A percentile compares a stretch with the other conserved stretches of the same genome.
Conservation (phyloP, 2,888 invertebrate genomes). For the Cerceris rybyensis region DNA sequence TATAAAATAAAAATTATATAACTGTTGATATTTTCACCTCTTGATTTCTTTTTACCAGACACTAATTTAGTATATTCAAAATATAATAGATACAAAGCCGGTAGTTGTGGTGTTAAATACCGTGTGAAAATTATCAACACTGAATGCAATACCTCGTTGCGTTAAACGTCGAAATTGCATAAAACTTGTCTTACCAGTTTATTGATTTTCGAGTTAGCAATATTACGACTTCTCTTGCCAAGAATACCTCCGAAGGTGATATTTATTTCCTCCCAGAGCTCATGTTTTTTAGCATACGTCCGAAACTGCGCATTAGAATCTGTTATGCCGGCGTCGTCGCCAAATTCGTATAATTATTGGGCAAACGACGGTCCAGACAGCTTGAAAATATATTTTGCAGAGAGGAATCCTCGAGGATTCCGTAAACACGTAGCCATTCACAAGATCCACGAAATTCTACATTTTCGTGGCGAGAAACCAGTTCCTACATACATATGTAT, state of each 20-base stretch:
- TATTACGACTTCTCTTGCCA: not conserved
- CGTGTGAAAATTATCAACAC: too few species aligned
- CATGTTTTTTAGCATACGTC: not conserved
- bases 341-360: conserved; percentile 39
- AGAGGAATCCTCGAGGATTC: conserved; percentile 22
- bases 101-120: too few species aligned
- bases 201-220: conserved; percentile 17
- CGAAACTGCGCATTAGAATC: conserved; percentile 19
- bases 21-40: too few species aligned
- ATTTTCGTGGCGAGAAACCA: conserved; percentile 60
- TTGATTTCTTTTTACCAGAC: too few species aligned
- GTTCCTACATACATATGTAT: conserved; percentile 51
- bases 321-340: not conserved
- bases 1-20: too few species aligned
- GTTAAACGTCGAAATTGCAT: not conserved
- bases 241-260: conserved; percentile 1
- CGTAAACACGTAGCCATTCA: conserved; percentile 39
- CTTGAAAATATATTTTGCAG: conserved; percentile 53
- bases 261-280: conserved; percentile 6
- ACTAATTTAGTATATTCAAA: too few species aligned
- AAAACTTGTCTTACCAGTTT: conserved; percentile 5
- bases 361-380: conserved; percentile 29
- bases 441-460: conserved; percentile 45
- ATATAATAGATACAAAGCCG: too few species aligned
- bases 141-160: not conserved